phyloP scores from a whole-genome alignment of 2,113 vertebrate species.

The Echinops telfairi region DNA sequence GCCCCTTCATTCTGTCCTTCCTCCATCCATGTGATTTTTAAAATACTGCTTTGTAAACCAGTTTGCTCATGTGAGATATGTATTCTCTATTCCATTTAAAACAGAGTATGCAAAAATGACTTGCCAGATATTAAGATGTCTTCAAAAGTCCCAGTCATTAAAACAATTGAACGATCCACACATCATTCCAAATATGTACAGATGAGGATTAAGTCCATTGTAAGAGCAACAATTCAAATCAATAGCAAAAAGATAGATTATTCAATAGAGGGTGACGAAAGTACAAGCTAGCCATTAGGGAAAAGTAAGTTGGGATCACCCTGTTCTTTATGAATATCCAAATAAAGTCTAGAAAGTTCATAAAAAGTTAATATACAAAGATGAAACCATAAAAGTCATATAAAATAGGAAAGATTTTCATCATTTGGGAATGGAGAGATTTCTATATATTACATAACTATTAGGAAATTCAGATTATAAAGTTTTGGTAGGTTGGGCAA shows the following conservation, averaged over 20 bases:
- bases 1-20: not conserved
- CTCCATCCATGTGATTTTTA: not conserved
- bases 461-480: not conserved
- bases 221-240: constrained; percentile 29
- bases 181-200: not conserved
- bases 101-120: not conserved
- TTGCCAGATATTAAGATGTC: constrained; percentile 42
- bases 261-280: constrained; percentile 18
- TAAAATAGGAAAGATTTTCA: constrained; percentile 32
- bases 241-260: not conserved
- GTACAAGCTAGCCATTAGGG: not conserved
- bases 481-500: constrained; percentile 20
- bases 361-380: constrained; percentile 55
- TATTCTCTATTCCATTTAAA: not conserved
- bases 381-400: constrained; percentile 41
- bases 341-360: constrained; percentile 67
- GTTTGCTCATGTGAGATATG: constrained; percentile 17
- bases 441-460: too few species aligned
- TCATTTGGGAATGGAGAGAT: constrained; percentile 19
- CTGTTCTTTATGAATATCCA: constrained; percentile 47
- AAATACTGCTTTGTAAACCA: constrained; percentile 25
- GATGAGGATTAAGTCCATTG: not conserved
- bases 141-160: constrained; percentile 29
- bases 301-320: constrained; percentile 24
- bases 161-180: not conserved